phyloP scores from a whole-genome alignment of 2,113 vertebrate species.

The Bubo scandiacus region DNA sequence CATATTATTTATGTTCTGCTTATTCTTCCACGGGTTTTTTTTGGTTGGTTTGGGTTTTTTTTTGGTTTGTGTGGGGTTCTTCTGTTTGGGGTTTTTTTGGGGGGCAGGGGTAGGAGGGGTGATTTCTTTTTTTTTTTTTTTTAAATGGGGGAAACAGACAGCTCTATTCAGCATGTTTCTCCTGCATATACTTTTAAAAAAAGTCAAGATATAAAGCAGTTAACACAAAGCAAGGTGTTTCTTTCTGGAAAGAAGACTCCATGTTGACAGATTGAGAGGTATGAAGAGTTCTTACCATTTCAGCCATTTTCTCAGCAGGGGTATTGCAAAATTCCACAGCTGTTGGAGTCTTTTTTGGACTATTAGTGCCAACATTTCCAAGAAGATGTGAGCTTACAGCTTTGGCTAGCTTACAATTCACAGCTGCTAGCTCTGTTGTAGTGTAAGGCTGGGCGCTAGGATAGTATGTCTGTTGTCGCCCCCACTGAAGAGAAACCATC shows the following conservation, averaged over 20 bases:
- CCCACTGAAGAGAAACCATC: constrained; percentile 93
- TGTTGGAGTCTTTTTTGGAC: constrained; percentile 67
- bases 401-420: constrained; percentile 86
- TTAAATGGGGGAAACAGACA: neutral
- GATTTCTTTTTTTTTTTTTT: neutral
- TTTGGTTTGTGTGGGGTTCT: neutral
- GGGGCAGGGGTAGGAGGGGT: too few relatives aligned
- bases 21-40: neutral
- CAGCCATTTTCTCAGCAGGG: constrained; percentile 96
- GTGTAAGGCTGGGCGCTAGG: constrained; percentile 85
- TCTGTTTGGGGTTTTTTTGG: neutral
- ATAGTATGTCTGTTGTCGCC: constrained; percentile 89
- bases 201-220: neutral
- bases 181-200: neutral
- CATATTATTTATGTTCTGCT: neutral
- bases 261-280: neutral
- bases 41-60: neutral
- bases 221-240: neutral
- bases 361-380: constrained; percentile 75
- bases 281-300: constrained; percentile 79
- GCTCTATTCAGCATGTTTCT: neutral
- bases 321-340: constrained; percentile 84
- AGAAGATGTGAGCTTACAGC: constrained; percentile 90
- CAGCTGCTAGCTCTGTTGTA: constrained; percentile 85
- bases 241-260: neutral